Evolutionary conservation across 2,888 invertebrate species (phyloP), one percentile per base, ranked within the genome.

Genomic region (Dynastes maya): DNA sequence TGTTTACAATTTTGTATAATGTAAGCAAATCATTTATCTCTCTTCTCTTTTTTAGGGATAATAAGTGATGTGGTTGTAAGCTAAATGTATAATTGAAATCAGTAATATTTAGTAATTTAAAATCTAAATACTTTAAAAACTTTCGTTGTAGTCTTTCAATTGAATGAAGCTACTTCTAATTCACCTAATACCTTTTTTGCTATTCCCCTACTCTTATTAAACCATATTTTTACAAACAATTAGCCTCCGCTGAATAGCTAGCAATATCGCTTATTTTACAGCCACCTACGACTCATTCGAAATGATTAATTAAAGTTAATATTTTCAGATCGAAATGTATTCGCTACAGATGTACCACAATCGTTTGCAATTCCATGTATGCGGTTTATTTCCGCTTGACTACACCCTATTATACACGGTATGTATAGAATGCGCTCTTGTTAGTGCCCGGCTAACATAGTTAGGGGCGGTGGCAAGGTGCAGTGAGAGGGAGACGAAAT

Each of bases 331-430:
- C 68, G 86, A 86, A 80, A 84, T 86, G 76, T 85, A 86, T 80
- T 86, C 86, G 55, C 79, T 86, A 63, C 86, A 86, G 82, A 85
- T 86, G 86, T 85, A 84, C 79, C 86, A 86, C 81, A 85, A 85
- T 78, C 84, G 85, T 53, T 78, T 86, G 77, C 80, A 82, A 79
- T 86, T 86, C 82, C 83, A 83, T 71, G 84, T 86, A 63, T 86
- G 85, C 80, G 86, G 86, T 68, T 79, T 86, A 63, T 86, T 86
- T 82, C 85, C 86, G 68, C 82, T 86, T 22, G 86, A 86, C 78
- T 85, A 85, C 79, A 84, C 86, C 29, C 82, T 86, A 75, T 78
- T 86, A 53, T 85, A 86, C 79, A 85, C 85, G 80, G 86, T 86
- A 82, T 65, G 78, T 76, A 67, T 45, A 29, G 71, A 71, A 71